Conservation (phyloP, 2,113 vertebrate genomes). For the Oenanthe melanoleuca region DNA sequence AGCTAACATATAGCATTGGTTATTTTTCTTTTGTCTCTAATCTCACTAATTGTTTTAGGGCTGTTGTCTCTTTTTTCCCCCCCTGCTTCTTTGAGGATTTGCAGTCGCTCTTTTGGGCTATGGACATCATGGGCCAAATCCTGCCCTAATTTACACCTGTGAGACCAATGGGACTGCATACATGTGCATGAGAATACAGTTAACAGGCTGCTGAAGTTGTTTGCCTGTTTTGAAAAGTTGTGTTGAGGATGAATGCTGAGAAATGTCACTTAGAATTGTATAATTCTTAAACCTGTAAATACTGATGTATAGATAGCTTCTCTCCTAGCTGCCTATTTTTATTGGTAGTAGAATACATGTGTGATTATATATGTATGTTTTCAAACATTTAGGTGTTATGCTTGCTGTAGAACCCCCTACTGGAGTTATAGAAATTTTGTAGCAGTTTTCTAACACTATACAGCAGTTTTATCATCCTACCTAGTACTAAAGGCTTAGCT, state of each 20-base stretch:
- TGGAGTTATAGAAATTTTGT: background rate
- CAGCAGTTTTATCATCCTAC: background rate
- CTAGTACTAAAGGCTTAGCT: background rate
- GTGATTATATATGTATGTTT: background rate
- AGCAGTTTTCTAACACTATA: background rate
- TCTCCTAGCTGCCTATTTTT: background rate
- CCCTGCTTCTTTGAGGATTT: background rate
- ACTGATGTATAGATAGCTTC: background rate
- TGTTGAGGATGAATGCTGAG: background rate
- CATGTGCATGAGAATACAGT: background rate
- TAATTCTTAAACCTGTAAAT: background rate
- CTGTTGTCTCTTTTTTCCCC: background rate
- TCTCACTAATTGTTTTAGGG: background rate
- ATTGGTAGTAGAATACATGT: background rate
- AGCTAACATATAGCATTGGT: background rate
- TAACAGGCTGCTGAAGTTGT: background rate
- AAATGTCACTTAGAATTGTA: background rate
- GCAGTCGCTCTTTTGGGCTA: background rate
- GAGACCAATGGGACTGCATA: background rate
- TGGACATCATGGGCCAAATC: background rate
- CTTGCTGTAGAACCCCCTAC: background rate
- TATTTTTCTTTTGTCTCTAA: background rate
- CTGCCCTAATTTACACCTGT: background rate
- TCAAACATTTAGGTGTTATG: background rate
- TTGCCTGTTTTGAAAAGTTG: background rate